A percentile compares a stretch with the other conserved stretches of the same genome.
Evolutionary conservation across 1,140 invertebrate genomes (phyloP).

Genomic region (Drosophila dunni): DNA sequence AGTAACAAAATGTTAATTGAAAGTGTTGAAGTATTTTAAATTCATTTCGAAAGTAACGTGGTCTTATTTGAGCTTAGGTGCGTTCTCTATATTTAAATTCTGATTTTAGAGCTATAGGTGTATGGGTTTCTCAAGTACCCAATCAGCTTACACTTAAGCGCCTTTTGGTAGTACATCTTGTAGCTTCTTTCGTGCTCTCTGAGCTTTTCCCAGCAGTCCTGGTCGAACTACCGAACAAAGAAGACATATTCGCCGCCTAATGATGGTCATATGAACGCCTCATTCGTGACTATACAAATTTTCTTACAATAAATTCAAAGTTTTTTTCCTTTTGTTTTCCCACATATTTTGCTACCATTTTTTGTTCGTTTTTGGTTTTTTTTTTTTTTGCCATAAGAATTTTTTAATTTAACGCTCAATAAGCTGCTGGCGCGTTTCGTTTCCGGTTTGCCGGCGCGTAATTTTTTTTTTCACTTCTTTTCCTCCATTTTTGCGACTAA

Average conservation of each 20-base stretch:
- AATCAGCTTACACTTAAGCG: no score
- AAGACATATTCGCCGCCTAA: slow-evolving; percentile 34
- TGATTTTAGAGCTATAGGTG: no score
- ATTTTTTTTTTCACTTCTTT: slow-evolving; percentile 26
- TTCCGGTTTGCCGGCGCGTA: slow-evolving; percentile 42
- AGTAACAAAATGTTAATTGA: no score
- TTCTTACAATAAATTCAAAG: slow-evolving; percentile 33
- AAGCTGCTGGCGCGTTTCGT: slow-evolving; percentile 71
- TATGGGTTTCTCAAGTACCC: no score
- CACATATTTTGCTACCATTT: slow-evolving; percentile 3
- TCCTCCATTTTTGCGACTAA: slow-evolving; percentile 40
- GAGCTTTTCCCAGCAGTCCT: no score
- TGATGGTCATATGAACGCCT: slow-evolving; percentile 25
- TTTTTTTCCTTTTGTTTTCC: slow-evolving; percentile 20
- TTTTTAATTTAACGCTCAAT: slow-evolving; percentile 84
- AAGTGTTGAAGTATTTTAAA: no score
- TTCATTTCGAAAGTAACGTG: no score
- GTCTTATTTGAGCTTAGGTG: no score
- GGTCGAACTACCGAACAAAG: not conserved
- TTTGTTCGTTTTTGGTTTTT: slow-evolving; percentile 10
- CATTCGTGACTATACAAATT: slow-evolving; percentile 38
- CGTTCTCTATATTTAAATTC: no score
- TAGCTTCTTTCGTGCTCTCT: no score
- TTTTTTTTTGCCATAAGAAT: slow-evolving; percentile 65
- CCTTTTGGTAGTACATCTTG: no score